Evolutionary conservation across 2,113 vertebrate species (phyloP), one percentile per base, ranked within the genome.

Genomic region (Sceloporus undulatus): DNA sequence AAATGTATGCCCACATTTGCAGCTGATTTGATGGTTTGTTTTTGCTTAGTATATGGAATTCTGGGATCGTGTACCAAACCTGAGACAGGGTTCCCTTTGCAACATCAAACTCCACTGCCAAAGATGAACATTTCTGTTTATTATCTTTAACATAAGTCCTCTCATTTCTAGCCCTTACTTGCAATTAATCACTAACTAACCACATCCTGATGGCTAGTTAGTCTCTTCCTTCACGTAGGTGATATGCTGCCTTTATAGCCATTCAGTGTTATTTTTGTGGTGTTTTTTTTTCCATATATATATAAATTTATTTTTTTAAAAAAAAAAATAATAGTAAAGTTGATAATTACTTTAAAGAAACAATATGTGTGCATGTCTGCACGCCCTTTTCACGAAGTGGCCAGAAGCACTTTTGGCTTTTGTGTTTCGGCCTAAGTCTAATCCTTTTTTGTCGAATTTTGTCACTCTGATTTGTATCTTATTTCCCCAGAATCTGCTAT

Each of bases 1-100:
- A 92, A 89, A 48, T 91, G 97, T 97, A 96, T 65, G 96, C n/a
- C 10, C 74, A 75, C 40, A 68, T n/a, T 77, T 68, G 38, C 62
- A 14, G 34, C 42, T 71, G 10, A 83, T 54, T 82, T 56, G 8
- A 25, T 82, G 77, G 19, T 23, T 88, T 65, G 65, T 73, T 38
- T 68, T 52, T 77, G 9, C 25, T n/a, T 34, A 25, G 2, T 83
- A 23, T 52, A 19, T 81, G n/a, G 38, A 65, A 76, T 62, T 38
- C 9, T 9, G 38, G 19, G 34, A 9, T 68, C 14, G 62, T 38
- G 40, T 25, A 18, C 5, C 21, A 14, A 40, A 9, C 62, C 19
- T 68, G 25, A 42, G 34, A 56, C 21, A 27, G 38, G 23, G 34
- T 10, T 66, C 5, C 14, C n/a, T 25, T 10, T 13, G 14, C 27